Base-by-base conservation (phyloP, 2,888 invertebrate genomes). In the Agrochola litura region DNA sequence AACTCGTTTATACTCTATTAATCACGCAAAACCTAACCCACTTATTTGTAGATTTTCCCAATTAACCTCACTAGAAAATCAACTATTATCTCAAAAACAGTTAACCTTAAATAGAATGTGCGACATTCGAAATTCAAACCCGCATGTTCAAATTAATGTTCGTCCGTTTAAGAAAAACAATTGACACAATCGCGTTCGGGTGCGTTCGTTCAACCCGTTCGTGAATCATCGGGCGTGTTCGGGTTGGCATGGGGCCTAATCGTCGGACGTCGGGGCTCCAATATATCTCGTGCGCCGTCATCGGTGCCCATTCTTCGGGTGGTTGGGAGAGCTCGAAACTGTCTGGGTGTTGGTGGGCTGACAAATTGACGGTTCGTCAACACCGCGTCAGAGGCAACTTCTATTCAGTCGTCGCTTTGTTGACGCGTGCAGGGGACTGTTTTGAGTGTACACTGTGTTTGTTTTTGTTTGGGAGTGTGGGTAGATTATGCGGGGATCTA, bases 221-320 rank as follows among this genome's bases (percentile, higher is more conserved):
- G 94, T 95, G 95, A 94, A 94, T 95, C 95, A 95, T 94, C 93
- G 93, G 91, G 90, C 86, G 90, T 88, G 87, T 87, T 93, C 88
- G 84, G 93, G 92, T 96, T 96, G 96, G 96, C 96, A 95, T 91
- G 90, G 90, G 92, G 93, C 96, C 96, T 96, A 96, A 96, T 96
- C 96, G 96, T 87, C 93, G 93, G 91, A 92, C 91, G 93, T 94
- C 94, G 94, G 88, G 92, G 91, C 91, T 91, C 93, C 93, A 93
- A 95, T 95, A 94, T 94, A 95, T 96, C 95, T 94, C 94, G 90
- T 88, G 90, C 88, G 93, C 94, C 95, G 96, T 96, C 96, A 96
- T 94, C 96, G 95, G 89, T 90, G 90, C 89, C 93, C 96, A 95
- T 96, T 96, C 96, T 93, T 94, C 93, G 92, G 93, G 92, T 94